Conservation (phyloP, 2,797 vertebrate genomes). For the Centropyge bicolor region DNA sequence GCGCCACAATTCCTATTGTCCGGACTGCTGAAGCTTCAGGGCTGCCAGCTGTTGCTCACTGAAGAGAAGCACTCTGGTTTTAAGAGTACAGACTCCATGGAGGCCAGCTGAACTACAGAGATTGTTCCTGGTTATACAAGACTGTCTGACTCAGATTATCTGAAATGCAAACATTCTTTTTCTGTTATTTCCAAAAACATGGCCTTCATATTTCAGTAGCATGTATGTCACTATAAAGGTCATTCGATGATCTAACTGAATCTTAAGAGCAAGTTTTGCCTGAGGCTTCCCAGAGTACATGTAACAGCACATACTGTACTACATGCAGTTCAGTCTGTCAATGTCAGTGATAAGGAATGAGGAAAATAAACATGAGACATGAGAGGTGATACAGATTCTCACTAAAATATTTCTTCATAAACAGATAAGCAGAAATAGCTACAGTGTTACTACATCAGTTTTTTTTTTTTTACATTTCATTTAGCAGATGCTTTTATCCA, state of each 20-base stretch:
- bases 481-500: no score
- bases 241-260: conserved; percentile 9
- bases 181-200: conserved; percentile 16
- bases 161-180: neutral
- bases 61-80: conserved; percentile 35
- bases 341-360: conserved; percentile 51
- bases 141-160: neutral
- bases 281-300: conserved; percentile 30
- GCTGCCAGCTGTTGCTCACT: conserved; percentile 80
- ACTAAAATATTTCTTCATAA: no score
- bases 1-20: conserved; percentile 73
- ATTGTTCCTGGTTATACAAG: neutral
- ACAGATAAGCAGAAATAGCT: neutral
- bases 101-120: neutral
- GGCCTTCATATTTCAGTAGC: conserved; percentile 32
- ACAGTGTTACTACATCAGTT: neutral
- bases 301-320: conserved; percentile 53
- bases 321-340: conserved; percentile 23
- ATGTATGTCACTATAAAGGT: neutral
- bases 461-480: no score
- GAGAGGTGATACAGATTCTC: neutral
- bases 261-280: conserved; percentile 9
- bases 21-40: conserved; percentile 28
- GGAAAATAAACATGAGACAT: neutral
- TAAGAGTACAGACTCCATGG: conserved; percentile 23